These are phyloP conservation scores for Lissocephala sabroskyi DNA, from an alignment of 2,888 invertebrate genomes.

Conservation along the genomic window DNA sequence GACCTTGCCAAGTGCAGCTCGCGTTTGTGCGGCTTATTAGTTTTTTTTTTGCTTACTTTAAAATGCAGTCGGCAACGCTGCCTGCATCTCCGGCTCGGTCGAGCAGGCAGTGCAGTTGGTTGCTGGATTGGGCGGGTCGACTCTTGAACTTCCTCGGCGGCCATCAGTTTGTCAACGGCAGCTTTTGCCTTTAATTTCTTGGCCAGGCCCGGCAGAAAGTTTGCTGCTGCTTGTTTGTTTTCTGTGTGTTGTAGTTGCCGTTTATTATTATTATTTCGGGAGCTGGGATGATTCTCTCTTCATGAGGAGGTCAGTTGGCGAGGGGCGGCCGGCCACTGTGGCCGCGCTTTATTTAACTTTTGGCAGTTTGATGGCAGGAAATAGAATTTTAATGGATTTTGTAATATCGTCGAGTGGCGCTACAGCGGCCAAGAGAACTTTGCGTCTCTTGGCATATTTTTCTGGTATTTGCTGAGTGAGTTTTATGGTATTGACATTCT, in stretches of 20 bases:
- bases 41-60: conserved; percentile 30
- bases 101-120: too few relatives aligned
- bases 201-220: conserved; percentile 26
- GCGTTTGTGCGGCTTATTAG: conserved; percentile 39
- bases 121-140: not conserved
- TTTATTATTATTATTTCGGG: conserved; percentile 59
- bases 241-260: conserved; percentile 40
- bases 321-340: conserved; percentile 12
- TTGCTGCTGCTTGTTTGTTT: conserved; percentile 48
- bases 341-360: conserved; percentile 59
- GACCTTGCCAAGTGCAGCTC: not conserved
- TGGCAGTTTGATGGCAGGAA: conserved; percentile 64
- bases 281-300: too few relatives aligned
- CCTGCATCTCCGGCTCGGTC: conserved; percentile 35
- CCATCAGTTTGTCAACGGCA: conserved; percentile 30
- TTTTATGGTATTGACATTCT: conserved; percentile 44
- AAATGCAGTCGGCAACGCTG: conserved; percentile 39
- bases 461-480: conserved; percentile 20
- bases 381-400: conserved; percentile 63
- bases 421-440: conserved; percentile 16
- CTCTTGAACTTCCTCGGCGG: not conserved
- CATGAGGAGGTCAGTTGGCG: too few relatives aligned
- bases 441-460: conserved; percentile 24
- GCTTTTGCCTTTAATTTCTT: conserved; percentile 27
- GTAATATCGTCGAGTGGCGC: conserved; percentile 46